Conservation (phyloP, 2,113 vertebrate genomes). For the Hydrolagus affinis region DNA sequence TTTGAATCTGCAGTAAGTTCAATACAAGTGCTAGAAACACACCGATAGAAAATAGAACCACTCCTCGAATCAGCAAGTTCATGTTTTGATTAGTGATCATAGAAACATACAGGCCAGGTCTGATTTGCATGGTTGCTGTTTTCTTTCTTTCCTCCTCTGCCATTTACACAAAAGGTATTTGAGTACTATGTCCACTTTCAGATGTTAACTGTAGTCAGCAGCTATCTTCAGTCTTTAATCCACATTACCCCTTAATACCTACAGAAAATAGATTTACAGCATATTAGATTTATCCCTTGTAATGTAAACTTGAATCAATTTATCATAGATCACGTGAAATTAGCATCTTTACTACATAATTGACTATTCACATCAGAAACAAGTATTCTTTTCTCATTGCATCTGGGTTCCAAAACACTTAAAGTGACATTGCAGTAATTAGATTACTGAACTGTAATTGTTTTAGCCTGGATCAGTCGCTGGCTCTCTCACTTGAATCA, state of each 20-base stretch:
- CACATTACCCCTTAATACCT: background rate
- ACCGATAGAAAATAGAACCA: slow-evolving; percentile 81
- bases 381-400: background rate
- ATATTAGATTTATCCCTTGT: background rate
- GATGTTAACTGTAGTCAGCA: background rate
- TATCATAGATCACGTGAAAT: background rate
- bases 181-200: background rate
- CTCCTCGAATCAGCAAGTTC: slow-evolving; percentile 76
- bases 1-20: slow-evolving; percentile 90
- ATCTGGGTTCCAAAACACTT: background rate
- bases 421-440: background rate
- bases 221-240: background rate
- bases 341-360: background rate
- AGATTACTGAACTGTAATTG: too few species aligned
- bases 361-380: background rate
- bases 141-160: slow-evolving; percentile 35
- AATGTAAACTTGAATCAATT: background rate
- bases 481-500: too few species aligned
- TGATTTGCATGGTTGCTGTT: slow-evolving; percentile 47
- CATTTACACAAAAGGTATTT: background rate
- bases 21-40: slow-evolving; percentile 86
- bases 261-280: background rate
- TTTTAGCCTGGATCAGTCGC: too few species aligned
- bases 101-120: slow-evolving; percentile 69
- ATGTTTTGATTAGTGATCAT: slow-evolving; percentile 70